phyloP scores from a whole-genome alignment of 2,113 vertebrate genomes.

The Cinclus mexicanus region DNA sequence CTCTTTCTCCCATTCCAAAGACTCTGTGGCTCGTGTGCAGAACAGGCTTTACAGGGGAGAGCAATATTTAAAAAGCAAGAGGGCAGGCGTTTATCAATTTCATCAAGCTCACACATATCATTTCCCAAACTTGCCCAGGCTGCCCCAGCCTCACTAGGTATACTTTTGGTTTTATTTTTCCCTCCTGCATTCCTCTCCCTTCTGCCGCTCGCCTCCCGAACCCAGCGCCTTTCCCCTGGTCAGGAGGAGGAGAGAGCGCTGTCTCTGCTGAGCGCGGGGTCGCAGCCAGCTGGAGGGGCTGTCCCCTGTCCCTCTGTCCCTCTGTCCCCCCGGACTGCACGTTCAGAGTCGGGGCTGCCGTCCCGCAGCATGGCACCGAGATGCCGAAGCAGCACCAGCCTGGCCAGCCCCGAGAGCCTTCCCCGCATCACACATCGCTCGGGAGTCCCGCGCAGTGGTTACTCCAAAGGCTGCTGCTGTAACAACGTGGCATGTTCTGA shows the following conservation, averaged over 20 bases:
- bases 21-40: not conserved
- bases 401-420: not conserved
- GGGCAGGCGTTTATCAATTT: not conserved
- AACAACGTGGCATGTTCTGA: slow-evolving; percentile 60
- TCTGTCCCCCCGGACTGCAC: not conserved
- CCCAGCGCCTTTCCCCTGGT: slow-evolving; percentile 12
- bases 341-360: not conserved
- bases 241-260: slow-evolving; percentile 22
- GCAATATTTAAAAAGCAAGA: not conserved
- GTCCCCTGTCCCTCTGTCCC: too few relatives aligned
- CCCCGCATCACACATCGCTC: not conserved
- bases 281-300: slow-evolving; percentile 25
- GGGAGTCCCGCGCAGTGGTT: not conserved
- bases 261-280: slow-evolving; percentile 21
- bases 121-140: not conserved
- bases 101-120: not conserved
- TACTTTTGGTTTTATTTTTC: not conserved
- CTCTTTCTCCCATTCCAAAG: not conserved
- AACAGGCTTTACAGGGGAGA: not conserved
- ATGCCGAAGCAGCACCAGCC: not conserved
- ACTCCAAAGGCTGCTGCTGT: slow-evolving; percentile 26
- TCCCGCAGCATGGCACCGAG: not conserved
- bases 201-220: not conserved
- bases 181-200: not conserved
- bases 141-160: not conserved